Conservation (phyloP, 2,113 vertebrate species). For the Mirounga angustirostris region DNA sequence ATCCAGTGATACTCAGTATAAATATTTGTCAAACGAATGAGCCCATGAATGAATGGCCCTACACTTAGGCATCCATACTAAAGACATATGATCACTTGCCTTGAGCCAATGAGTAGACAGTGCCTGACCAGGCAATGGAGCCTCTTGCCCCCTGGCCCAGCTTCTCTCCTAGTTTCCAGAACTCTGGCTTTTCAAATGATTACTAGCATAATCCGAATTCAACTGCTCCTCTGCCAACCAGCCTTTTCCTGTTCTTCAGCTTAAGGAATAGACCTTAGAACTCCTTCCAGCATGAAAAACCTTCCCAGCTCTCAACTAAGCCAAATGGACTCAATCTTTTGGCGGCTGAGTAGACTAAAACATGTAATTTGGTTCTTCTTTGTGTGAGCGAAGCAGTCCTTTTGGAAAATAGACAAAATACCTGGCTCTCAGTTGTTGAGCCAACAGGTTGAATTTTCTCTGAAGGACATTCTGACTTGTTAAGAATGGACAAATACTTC, state of each 20-base stretch:
- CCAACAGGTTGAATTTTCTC: constrained; percentile 67
- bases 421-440: background rate
- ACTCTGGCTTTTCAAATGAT: background rate
- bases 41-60: background rate
- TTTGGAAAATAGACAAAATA: constrained; percentile 61
- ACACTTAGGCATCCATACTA: background rate
- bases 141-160: background rate
- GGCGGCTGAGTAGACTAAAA: background rate
- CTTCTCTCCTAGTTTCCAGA: background rate
- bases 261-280: constrained; percentile 10
- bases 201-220: background rate
- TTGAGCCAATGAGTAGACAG: background rate
- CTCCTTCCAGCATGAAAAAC: background rate
- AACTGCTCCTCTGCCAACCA: background rate
- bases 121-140: background rate
- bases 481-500: constrained; percentile 59
- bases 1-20: background rate
- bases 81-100: background rate
- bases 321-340: background rate
- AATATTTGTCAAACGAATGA: background rate
- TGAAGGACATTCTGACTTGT: constrained; percentile 41
- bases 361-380: constrained; percentile 3
- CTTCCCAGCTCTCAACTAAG: background rate
- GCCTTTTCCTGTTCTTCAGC: background rate
- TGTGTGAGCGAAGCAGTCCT: constrained; percentile 13